Evolutionary conservation across 2,888 invertebrate species (phyloP).

Genomic region (Eurytoma adleriae): DNA sequence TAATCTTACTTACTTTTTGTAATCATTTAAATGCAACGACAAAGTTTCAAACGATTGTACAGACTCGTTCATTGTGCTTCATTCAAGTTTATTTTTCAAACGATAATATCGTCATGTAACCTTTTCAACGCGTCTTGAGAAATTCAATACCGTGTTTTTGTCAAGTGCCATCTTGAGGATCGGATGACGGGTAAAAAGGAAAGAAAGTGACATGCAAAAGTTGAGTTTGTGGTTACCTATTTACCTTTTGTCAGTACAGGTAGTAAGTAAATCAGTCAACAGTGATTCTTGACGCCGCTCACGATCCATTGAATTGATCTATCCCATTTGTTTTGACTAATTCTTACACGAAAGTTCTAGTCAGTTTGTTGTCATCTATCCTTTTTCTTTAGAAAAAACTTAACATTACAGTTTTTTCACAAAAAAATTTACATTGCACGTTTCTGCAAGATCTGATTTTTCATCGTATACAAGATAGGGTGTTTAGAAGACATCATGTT

Average conservation of each 20-base stretch:
- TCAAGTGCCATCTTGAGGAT: neutral
- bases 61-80: neutral
- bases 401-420: too few species aligned
- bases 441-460: too few species aligned
- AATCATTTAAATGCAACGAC: too few species aligned
- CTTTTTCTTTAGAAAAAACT: too few species aligned
- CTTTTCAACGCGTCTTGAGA: constrained; percentile 3
- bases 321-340: constrained; percentile 23
- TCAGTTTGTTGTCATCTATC: neutral
- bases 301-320: constrained; percentile 43
- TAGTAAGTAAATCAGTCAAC: constrained; percentile 21
- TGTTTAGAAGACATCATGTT: too few species aligned
- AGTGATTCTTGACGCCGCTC: neutral
- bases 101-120: constrained; percentile 5
- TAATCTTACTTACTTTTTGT: too few species aligned
- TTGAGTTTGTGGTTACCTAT: constrained; percentile 7
- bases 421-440: too few species aligned
- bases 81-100: neutral
- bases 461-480: too few species aligned
- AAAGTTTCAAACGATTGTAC: constrained; percentile 13
- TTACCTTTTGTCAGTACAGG: neutral
- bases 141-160: constrained; percentile 44
- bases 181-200: constrained; percentile 16
- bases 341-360: constrained; percentile 27
- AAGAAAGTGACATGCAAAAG: constrained; percentile 33